Conservation (phyloP, 1,140 invertebrate species). For the Hestina assimilis region DNA sequence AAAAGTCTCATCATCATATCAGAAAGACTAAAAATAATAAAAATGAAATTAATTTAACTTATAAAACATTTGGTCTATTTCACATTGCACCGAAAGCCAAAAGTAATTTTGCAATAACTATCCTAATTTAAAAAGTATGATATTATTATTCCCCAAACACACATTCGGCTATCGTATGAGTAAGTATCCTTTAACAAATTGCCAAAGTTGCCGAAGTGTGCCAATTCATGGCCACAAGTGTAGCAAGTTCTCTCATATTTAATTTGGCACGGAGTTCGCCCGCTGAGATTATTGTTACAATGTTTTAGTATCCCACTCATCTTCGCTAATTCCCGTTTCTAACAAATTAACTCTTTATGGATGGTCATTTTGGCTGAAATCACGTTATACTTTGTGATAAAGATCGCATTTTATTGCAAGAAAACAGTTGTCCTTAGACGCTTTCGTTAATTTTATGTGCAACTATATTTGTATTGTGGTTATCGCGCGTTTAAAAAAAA, state of each 20-base stretch:
- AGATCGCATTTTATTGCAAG: background rate
- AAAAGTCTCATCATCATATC: background rate
- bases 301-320: conserved; percentile 13
- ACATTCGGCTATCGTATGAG: conserved; percentile 24
- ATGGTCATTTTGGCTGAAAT: background rate
- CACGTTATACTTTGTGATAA: background rate
- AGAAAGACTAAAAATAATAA: background rate
- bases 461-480: no score
- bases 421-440: no score
- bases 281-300: conserved; percentile 34
- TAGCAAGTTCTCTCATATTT: conserved; percentile 44
- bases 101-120: conserved; percentile 3
- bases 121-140: conserved; percentile 16
- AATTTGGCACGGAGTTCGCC: conserved; percentile 44
- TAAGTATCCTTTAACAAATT: conserved; percentile 40
- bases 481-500: no score
- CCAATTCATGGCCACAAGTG: conserved; percentile 43
- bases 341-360: conserved; percentile 2
- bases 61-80: no score
- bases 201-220: conserved; percentile 39
- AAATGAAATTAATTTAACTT: no score
- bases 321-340: conserved; percentile 7
- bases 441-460: no score
- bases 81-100: background rate
- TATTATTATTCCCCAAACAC: conserved; percentile 21